Conservation (phyloP, 2,797 vertebrate genomes). For the Chanos chanos region DNA sequence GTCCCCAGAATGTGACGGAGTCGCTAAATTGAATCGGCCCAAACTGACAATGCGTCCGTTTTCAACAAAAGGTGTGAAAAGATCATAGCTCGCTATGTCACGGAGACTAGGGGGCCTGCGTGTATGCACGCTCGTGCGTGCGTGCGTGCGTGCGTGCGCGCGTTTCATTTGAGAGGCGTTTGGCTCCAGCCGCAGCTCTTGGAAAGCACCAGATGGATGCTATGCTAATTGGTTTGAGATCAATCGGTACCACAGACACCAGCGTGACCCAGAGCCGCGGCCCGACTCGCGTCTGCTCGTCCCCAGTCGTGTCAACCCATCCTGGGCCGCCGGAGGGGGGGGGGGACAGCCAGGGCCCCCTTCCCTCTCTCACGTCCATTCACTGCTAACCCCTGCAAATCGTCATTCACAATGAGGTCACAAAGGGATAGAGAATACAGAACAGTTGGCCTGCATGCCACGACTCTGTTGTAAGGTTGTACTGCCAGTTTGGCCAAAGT, state of each 20-base stretch:
- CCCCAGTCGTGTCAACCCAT: constrained; percentile 41
- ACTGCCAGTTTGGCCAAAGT: constrained; percentile 11
- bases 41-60: too few relatives aligned
- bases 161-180: constrained; percentile 27
- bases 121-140: not conserved
- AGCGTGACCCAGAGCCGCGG: constrained; percentile 55
- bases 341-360: not conserved
- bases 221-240: constrained; percentile 65
- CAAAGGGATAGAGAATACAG: constrained; percentile 22
- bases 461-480: too few relatives aligned
- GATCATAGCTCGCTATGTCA: constrained; percentile 68
- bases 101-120: constrained; percentile 23
- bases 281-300: constrained; percentile 50
- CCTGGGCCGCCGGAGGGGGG: constrained; percentile 35
- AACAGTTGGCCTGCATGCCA: constrained; percentile 13
- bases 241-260: constrained; percentile 59
- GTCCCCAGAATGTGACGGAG: constrained; percentile 24
- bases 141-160: constrained; percentile 20
- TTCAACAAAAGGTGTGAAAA: constrained; percentile 22
- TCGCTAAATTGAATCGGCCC: not conserved
- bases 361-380: constrained; percentile 6
- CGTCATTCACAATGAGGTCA: constrained; percentile 22
- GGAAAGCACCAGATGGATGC: constrained; percentile 66
- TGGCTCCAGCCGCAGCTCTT: constrained; percentile 13
- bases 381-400: constrained; percentile 21